Evolutionary conservation across 1,140 invertebrate species (phyloP).

Genomic region (Diploscapter pachys): DNA sequence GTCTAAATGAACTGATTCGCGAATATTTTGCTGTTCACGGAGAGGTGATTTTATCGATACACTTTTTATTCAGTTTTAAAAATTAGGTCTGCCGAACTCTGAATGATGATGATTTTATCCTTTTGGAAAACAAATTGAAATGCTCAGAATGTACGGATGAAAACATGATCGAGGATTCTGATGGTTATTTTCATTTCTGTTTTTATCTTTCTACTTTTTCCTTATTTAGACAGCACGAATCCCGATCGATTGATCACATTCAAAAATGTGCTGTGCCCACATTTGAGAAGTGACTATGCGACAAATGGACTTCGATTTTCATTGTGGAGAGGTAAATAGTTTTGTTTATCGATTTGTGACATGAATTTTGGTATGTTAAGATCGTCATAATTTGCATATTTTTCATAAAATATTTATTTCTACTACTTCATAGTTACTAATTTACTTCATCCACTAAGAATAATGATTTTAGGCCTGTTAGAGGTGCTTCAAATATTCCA

Average conservation of each 20-base stretch:
- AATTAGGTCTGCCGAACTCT: slow-evolving; percentile 31
- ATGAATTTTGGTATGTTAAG: not conserved
- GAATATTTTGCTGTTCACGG: slow-evolving; percentile 54
- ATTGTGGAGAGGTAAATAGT: slow-evolving; percentile 27
- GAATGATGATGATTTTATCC: slow-evolving; percentile 46
- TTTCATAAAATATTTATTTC: not conserved
- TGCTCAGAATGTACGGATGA: slow-evolving; percentile 46
- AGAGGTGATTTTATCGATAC: slow-evolving; percentile 36
- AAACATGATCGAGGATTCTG: too few species aligned
- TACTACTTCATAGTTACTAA: not conserved
- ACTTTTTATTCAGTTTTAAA: too few species aligned
- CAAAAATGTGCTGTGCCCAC: slow-evolving; percentile 48
- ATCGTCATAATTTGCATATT: too few species aligned
- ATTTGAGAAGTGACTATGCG: slow-evolving; percentile 28
- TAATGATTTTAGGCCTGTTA: slow-evolving; percentile 18
- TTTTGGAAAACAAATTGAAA: slow-evolving; percentile 51
- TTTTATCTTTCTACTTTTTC: too few species aligned
- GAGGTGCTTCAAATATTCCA: slow-evolving; percentile 36
- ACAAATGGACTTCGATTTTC: slow-evolving; percentile 28
- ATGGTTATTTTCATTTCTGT: too few species aligned
- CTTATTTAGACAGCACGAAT: not conserved
- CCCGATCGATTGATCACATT: slow-evolving; percentile 42
- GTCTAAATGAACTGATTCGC: slow-evolving; percentile 50
- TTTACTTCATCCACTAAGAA: not conserved
- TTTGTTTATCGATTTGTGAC: not conserved